phyloP scores from a whole-genome alignment of 2,797 vertebrate species.

The Lagocephalus sceleratus region DNA sequence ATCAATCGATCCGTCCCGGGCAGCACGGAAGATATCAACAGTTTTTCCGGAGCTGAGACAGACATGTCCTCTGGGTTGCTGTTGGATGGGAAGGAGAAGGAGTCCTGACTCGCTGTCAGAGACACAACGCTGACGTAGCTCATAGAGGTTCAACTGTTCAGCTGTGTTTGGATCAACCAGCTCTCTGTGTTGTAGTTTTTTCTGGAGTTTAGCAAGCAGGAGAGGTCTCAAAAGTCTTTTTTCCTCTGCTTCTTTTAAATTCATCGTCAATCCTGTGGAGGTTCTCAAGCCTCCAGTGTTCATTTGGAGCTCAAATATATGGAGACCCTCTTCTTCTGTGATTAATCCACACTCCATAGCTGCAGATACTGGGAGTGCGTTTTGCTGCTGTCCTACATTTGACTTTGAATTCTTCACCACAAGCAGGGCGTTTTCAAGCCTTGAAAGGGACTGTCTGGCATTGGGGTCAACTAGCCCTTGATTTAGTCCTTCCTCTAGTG shows the following conservation, averaged over 20 bases:
- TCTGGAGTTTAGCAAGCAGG: constrained; percentile 72
- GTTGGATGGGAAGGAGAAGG: constrained; percentile 85
- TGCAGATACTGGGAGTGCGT: constrained; percentile 68
- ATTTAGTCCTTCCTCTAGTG: constrained; percentile 80
- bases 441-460: constrained; percentile 71
- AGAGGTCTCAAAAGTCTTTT: constrained; percentile 67
- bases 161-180: constrained; percentile 94
- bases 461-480: constrained; percentile 79
- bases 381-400: constrained; percentile 41
- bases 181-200: constrained; percentile 68
- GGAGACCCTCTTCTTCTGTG: constrained; percentile 79
- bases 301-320: constrained; percentile 84
- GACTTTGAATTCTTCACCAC: constrained; percentile 53
- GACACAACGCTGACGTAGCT: constrained; percentile 83
- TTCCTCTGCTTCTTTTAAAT: constrained; percentile 77
- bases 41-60: constrained; percentile 84
- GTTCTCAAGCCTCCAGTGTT: constrained; percentile 76
- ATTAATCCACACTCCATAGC: constrained; percentile 82
- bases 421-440: constrained; percentile 74
- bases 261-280: constrained; percentile 60
- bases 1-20: constrained; percentile 91
- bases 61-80: constrained; percentile 84
- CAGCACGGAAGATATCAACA: constrained; percentile 86
- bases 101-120: constrained; percentile 78
- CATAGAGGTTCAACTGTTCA: constrained; percentile 79